Evolutionary conservation across 53 echinoderm and acorn worm species (phyloP).

Genomic region (Pentamera pediparva): DNA sequence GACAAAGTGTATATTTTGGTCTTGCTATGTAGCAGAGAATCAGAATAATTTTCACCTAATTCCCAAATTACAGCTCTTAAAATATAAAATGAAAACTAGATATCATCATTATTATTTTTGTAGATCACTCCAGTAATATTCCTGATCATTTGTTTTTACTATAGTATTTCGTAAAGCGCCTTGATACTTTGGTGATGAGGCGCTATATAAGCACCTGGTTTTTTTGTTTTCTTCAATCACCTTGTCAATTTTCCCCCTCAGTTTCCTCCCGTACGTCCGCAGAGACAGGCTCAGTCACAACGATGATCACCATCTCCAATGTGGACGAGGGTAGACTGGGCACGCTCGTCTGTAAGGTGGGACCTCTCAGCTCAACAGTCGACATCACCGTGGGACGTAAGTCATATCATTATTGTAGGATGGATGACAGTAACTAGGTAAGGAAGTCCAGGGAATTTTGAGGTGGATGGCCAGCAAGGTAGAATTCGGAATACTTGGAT

Average conservation of each 20-base stretch:
- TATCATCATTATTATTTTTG: not conserved
- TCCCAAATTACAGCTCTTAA: no score
- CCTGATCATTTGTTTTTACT: not conserved
- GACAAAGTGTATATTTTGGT: no score
- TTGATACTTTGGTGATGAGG: no score
- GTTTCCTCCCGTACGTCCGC: no score
- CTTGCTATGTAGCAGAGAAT: no score
- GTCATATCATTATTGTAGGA: not conserved
- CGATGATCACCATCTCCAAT: constrained; percentile 43
- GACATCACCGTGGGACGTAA: constrained; percentile 40
- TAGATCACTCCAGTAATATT: not conserved
- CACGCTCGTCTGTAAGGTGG: constrained; percentile 61
- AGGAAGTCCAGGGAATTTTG: no score
- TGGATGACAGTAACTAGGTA: no score
- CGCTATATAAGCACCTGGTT: no score
- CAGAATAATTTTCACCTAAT: no score
- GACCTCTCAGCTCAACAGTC: constrained; percentile 52
- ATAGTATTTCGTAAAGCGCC: not conserved
- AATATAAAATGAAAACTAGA: not conserved
- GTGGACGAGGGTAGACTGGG: constrained; percentile 52
- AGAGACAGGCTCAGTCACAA: constrained; percentile 34
- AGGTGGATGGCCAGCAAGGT: no score
- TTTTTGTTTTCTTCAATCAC: not conserved
- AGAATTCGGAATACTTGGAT: no score
- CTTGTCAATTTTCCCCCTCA: no score